Evolutionary conservation across 2,113 vertebrate species (phyloP).

Genomic region (Semnornis frantzii): DNA sequence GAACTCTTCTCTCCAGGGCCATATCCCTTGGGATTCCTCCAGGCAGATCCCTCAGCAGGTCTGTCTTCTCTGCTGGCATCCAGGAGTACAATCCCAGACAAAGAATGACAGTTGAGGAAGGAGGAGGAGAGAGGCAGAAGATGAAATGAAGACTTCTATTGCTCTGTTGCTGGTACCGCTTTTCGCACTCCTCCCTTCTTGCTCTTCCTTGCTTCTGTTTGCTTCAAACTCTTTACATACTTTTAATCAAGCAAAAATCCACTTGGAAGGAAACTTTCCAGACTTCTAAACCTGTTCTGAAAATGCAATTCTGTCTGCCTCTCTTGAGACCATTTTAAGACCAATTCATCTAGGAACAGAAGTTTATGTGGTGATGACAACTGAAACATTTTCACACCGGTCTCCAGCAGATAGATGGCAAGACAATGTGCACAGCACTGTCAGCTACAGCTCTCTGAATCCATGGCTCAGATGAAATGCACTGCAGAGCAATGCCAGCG

Average conservation of each 20-base stretch:
- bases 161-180: neutral
- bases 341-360: neutral
- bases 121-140: neutral
- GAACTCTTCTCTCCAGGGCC: accelerated
- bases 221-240: neutral
- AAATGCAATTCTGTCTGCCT: neutral
- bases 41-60: neutral
- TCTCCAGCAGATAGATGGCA: neutral
- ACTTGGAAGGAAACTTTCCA: neutral
- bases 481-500: neutral
- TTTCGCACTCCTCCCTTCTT: neutral
- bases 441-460: conserved; percentile 17
- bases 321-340: neutral
- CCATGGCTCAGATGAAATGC: neutral
- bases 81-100: neutral
- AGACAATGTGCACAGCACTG: neutral
- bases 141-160: neutral
- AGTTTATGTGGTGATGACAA: neutral
- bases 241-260: neutral
- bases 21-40: neutral
- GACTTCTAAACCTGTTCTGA: neutral
- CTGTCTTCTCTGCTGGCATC: neutral
- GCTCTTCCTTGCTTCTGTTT: neutral
- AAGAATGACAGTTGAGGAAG: neutral
- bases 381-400: conserved; percentile 18